Base-by-base conservation (phyloP, 2,797 vertebrate species). In the Anomalospiza imberbis region DNA sequence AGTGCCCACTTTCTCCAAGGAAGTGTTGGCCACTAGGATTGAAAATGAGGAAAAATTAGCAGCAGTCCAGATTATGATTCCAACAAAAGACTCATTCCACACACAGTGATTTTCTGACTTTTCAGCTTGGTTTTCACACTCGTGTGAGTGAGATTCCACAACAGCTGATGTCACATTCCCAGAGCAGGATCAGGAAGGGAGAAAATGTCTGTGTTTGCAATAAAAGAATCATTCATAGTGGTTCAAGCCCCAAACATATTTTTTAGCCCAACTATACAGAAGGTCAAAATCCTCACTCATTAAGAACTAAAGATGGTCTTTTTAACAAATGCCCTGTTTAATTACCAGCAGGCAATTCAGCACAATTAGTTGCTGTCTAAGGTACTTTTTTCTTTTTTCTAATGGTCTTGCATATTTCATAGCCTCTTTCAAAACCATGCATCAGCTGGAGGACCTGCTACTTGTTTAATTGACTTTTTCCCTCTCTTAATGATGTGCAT, bases 281-380 rank as follows among this genome's bases (percentile, higher is more conserved):
- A 94, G 89, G 81, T 92, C 88, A 84, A 31, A 94, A 72, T 61
- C 51, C 28, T 86, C 18, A 1, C 85, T 91, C 66, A 60, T 87
- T 89, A 92, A 54, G 50, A 76, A 29, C 44, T 82, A 20, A 72
- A 42, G 32, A 18, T 18, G 50, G 29, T 44, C 73, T 91, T 88
- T 81, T 78, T 50, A 91, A 73, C 57, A 91, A 91, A 89, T 53
- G 38, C 25, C 74, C n/a, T 87, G 75, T 58, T 94, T 91, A 96
- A 94, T 97, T 96, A 77, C 54, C 60, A 91, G 54, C 63, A 77
- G 66, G 53, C 60, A 75, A 63, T 91, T 85, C 75, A 95, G 88
- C 70, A 96, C 50, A 74, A 92, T 95, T 94, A 85, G 47, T 93
- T 93, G 78, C 93, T 91, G 76, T 86, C 84, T 80, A 44, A 80